Evolutionary conservation across 1,140 invertebrate genomes (phyloP), one percentile per base, ranked within the genome.

Genomic region (Carposina sasakii): DNA sequence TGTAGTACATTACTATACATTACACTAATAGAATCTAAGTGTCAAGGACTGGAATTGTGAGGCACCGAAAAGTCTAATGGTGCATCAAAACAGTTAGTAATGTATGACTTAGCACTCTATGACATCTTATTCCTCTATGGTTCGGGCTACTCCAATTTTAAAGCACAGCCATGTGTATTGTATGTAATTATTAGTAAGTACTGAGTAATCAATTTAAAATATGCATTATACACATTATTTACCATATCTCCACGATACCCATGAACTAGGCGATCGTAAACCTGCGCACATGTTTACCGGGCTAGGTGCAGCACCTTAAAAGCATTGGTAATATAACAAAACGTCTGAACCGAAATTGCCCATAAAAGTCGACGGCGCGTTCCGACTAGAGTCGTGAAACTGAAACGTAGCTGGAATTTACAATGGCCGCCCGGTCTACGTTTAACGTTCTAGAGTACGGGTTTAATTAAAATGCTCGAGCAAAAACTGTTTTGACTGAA

Each of bases 241-340:
- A n/a, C n/a, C n/a, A n/a, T n/a, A n/a, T n/a, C n/a, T n/a, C n/a
- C n/a, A n/a, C n/a, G n/a, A n/a, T n/a, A n/a, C n/a, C 75, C 76
- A 79, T 83, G 77, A 79, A 73, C 72, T 76, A 76, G 68, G 71
- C 57, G 57, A 51, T 69, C 76, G 60, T 81, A 83, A 83, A 82
- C 62, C 60, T 57, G 69, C 76, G 78, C 77, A 81, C 81, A 81
- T 83, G 81, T 84, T 81, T 81, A 77, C 79, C 71, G 58, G 73
- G 71, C 76, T 65, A 78, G 76, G 75, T 76, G 78, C 72, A 78
- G 72, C 64, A 71, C 77, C 81, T 81, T 84, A 84, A 84, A 84
- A 84, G 81, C 81, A 84, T 84, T 84, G 81, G 76, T 78, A 81
- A 81, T 81, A 81, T 84, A 84, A 82, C 81, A 84, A 84, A 84